Conservation (phyloP, 2,797 vertebrate genomes). For the Prionace glauca region DNA sequence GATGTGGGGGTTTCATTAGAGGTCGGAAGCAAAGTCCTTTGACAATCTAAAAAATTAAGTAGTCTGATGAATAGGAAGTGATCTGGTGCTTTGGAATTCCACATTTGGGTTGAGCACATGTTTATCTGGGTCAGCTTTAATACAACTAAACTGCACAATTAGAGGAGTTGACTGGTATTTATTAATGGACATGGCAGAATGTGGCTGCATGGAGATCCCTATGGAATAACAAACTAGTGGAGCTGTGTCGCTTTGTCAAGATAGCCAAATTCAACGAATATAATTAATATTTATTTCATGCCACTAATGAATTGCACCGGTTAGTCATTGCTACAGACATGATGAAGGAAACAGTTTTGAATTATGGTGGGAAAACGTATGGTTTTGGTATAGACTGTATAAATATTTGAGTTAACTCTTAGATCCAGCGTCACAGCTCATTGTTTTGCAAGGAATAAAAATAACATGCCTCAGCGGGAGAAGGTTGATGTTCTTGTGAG, state of each 20-base stretch:
- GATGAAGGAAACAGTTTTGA: background rate
- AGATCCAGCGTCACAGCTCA: background rate
- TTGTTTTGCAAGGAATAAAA: conserved; percentile 4
- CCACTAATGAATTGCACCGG: background rate
- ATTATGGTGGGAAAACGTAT: conserved; percentile 14
- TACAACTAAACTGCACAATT: background rate
- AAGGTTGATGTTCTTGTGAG: background rate
- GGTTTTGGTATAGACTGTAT: background rate
- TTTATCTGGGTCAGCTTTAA: background rate
- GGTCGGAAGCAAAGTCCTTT: background rate
- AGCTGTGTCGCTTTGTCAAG: background rate
- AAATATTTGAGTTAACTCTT: conserved; percentile 17
- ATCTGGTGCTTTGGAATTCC: background rate
- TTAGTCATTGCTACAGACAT: background rate
- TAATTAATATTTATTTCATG: conserved; percentile 21
- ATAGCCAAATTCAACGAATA: background rate
- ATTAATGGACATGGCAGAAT: background rate
- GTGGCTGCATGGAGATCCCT: background rate
- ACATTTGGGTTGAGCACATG: background rate
- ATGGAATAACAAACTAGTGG: background rate
- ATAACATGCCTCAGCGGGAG: background rate
- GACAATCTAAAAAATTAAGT: background rate
- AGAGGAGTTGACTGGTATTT: background rate
- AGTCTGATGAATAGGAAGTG: background rate
- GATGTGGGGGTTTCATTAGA: background rate